Conservation (phyloP, 2,888 invertebrate genomes). For the Nasonia oneida region DNA sequence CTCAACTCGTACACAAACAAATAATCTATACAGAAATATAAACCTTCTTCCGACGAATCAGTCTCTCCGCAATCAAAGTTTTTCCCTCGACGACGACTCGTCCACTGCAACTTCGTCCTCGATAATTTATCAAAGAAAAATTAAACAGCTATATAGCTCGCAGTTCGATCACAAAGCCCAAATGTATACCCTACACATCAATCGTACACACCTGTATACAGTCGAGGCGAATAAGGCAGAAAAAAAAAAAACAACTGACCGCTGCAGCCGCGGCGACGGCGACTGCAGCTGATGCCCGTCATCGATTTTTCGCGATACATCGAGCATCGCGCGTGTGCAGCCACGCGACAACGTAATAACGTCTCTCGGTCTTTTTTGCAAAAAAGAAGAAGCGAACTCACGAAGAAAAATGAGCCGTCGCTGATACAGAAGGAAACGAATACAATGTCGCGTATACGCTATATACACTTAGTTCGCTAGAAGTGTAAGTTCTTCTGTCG, state of each 20-base stretch:
- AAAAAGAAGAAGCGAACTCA: background rate
- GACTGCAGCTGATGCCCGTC: background rate
- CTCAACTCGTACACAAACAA: background rate
- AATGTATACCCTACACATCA: background rate
- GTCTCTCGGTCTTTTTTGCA: background rate
- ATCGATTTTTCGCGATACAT: conserved; percentile 12
- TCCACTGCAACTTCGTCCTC: too few species aligned
- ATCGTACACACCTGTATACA: background rate
- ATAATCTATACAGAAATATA: background rate
- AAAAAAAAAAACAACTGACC: conserved; percentile 22
- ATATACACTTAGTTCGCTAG: too few species aligned
- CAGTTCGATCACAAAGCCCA: too few species aligned
- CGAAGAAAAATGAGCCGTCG: conserved; percentile 12
- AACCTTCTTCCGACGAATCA: background rate
- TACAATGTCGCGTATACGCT: background rate
- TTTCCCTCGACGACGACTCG: too few species aligned
- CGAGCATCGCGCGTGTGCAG: background rate
- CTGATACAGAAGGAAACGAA: background rate
- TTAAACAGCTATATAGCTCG: background rate
- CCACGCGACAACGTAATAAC: conserved; percentile 21
- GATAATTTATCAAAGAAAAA: background rate
- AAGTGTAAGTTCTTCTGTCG: background rate
- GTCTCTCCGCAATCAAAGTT: too few species aligned
- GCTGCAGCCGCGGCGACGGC: background rate
- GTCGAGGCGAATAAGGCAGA: background rate